A percentile compares a stretch with the other conserved stretches of the same genome.
These are phyloP conservation scores for Muschampia plurimacula DNA, from an alignment of 2,888 invertebrate species.

Conservation along the genomic window DNA sequence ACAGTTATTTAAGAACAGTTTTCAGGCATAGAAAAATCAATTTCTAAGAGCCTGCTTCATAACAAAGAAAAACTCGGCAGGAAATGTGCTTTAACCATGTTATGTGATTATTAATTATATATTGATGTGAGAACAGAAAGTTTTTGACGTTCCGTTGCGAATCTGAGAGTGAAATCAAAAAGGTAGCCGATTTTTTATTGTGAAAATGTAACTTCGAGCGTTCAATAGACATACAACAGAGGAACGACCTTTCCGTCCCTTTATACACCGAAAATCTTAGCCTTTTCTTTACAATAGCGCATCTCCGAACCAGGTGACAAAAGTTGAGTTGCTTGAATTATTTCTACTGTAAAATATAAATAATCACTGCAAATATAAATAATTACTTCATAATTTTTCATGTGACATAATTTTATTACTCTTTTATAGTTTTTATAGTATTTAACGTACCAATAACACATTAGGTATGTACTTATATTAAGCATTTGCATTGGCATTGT, in stretches of 20 bases:
- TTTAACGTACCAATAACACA: no score
- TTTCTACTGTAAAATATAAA: neutral
- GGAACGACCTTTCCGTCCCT: slow-evolving; percentile 67
- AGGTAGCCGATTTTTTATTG: slow-evolving; percentile 44
- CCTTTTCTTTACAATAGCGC: slow-evolving; percentile 69
- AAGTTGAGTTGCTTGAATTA: neutral
- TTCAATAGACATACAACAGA: slow-evolving; percentile 59
- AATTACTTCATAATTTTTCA: neutral
- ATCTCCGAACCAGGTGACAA: slow-evolving; percentile 53
- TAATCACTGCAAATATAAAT: neutral
- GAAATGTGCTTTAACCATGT: neutral
- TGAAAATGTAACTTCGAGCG: slow-evolving; percentile 48
- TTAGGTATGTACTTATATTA: no score
- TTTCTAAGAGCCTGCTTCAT: neutral
- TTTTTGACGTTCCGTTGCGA: slow-evolving; percentile 4
- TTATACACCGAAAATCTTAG: slow-evolving; percentile 68
- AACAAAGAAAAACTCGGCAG: neutral
- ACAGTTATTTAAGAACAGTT: no score
- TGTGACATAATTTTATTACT: neutral
- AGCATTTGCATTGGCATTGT: no score
- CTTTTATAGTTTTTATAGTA: neutral
- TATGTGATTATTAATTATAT: no score
- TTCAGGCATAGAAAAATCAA: no score
- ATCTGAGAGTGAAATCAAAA: slow-evolving; percentile 42
- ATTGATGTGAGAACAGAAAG: neutral